Evolutionary conservation across 2,888 invertebrate species (phyloP).

Genomic region (Diaperis boleti): DNA sequence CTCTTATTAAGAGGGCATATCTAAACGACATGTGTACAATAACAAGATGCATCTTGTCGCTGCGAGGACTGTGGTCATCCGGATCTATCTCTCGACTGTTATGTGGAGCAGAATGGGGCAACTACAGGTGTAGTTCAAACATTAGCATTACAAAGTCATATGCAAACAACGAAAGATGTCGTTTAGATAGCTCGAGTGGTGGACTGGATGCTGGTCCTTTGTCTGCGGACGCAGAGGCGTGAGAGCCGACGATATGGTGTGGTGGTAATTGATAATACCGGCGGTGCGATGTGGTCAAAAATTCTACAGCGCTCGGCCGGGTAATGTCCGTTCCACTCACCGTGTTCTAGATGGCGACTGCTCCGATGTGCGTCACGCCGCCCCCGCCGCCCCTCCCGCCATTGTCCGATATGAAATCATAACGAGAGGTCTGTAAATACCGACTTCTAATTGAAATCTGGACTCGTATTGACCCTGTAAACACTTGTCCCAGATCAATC

Average conservation of each 20-base stretch:
- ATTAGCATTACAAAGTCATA: slow-evolving; percentile 61
- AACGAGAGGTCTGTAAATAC: slow-evolving; percentile 67
- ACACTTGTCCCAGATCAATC: slow-evolving; percentile 66
- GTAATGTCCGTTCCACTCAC: too few relatives aligned
- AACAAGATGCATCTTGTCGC: slow-evolving; percentile 55
- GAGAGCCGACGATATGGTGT: too few relatives aligned
- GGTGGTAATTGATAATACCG: too few relatives aligned
- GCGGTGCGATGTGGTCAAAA: too few relatives aligned
- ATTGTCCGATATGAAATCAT: slow-evolving; percentile 67
- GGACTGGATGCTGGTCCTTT: slow-evolving; percentile 3
- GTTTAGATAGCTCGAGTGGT: slow-evolving; percentile 54
- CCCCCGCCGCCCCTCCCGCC: slow-evolving; percentile 32
- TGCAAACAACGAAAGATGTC: slow-evolving; percentile 57
- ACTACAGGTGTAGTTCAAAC: slow-evolving; percentile 58
- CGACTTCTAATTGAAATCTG: slow-evolving; percentile 67
- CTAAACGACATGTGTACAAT: slow-evolving; percentile 59
- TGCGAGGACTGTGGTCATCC: slow-evolving; percentile 17
- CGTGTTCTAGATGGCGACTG: background rate
- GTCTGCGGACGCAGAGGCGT: background rate
- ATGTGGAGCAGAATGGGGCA: slow-evolving; percentile 58
- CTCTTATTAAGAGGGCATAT: slow-evolving; percentile 60
- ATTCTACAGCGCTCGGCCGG: too few relatives aligned
- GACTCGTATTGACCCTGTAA: slow-evolving; percentile 66
- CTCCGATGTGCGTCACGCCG: background rate
- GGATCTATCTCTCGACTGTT: slow-evolving; percentile 52